Conservation (phyloP, 2,888 invertebrate species). For the Smittia sp. region DNA sequence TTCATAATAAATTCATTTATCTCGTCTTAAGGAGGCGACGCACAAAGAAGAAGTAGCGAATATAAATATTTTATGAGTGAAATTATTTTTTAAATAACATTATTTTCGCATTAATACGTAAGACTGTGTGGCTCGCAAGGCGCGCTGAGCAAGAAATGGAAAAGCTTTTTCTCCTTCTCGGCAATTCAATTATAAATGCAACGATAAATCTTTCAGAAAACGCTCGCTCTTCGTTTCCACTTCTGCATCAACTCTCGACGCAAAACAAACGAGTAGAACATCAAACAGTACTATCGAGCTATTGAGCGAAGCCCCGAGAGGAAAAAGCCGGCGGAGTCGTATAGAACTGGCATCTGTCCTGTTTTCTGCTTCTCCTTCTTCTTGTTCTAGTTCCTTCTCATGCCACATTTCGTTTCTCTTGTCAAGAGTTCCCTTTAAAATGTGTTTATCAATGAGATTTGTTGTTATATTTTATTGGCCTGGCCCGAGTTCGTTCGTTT, state of each 20-base stretch:
- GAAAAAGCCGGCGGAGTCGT: background rate
- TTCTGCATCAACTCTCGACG: background rate
- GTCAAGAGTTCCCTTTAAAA: slow-evolving; percentile 14
- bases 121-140: background rate
- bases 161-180: slow-evolving; percentile 24
- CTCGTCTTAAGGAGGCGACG: background rate
- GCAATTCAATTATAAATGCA: slow-evolving; percentile 35
- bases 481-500: slow-evolving; percentile 11
- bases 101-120: slow-evolving; percentile 35
- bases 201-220: slow-evolving; percentile 30
- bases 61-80: slow-evolving; percentile 30
- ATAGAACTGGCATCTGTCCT: slow-evolving; percentile 35
- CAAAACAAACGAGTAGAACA: slow-evolving; percentile 9
- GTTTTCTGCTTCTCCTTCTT: slow-evolving; percentile 13
- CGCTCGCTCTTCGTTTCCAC: background rate
- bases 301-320: background rate
- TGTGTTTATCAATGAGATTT: slow-evolving; percentile 34
- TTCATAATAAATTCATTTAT: slow-evolving; percentile 24
- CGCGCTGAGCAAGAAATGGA: background rate
- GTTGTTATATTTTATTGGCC: slow-evolving; percentile 22
- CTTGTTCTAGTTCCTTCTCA: background rate
- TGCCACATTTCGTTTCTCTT: slow-evolving; percentile 11
- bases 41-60: background rate
- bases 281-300: background rate
- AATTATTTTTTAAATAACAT: slow-evolving; percentile 39